Percentiles rank a stretch among this genome's conserved stretches.
phyloP scores from a whole-genome alignment of 2,888 invertebrate genomes.

The Apomyelois bistriatella region DNA sequence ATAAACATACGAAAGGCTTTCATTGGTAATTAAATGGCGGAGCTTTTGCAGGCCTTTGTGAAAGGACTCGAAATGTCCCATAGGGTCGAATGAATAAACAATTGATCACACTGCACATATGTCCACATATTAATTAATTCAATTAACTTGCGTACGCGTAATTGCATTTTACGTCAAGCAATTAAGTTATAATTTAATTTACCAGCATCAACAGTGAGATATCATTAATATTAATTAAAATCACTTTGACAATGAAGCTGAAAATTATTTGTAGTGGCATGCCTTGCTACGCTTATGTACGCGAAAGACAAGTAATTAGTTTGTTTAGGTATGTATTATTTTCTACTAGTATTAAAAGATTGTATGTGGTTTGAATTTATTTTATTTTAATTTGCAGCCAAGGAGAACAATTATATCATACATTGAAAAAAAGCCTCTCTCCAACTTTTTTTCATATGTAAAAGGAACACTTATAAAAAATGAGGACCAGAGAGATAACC shows the following conservation, averaged over 20 bases:
- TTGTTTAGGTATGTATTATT: neutral
- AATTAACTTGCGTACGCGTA: conserved; percentile 40
- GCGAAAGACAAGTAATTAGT: neutral
- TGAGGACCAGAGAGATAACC: too few species aligned
- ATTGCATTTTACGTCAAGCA: conserved; percentile 46
- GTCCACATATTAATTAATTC: conserved; percentile 39
- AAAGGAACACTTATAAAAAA: too few species aligned
- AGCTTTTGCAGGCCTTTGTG: conserved; percentile 3
- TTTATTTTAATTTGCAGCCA: too few species aligned
- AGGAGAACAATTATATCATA: too few species aligned
- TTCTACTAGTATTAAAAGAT: too few species aligned
- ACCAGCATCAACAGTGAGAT: conserved; percentile 35
- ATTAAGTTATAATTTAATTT: conserved; percentile 47
- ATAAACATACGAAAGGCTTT: neutral
- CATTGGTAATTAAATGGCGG: neutral
- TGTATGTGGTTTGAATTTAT: too few species aligned
- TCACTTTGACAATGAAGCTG: conserved; percentile 17
- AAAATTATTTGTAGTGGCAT: neutral
- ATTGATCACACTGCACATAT: conserved; percentile 25
- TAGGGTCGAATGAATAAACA: conserved; percentile 16
- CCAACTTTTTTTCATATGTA: too few species aligned
- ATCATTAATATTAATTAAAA: conserved; percentile 30
- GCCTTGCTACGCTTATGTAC: conserved; percentile 4
- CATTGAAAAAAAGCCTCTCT: too few species aligned
- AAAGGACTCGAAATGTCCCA: neutral